Conservation (phyloP, 2,113 vertebrate species). For the Todiramphus saurophagus region DNA sequence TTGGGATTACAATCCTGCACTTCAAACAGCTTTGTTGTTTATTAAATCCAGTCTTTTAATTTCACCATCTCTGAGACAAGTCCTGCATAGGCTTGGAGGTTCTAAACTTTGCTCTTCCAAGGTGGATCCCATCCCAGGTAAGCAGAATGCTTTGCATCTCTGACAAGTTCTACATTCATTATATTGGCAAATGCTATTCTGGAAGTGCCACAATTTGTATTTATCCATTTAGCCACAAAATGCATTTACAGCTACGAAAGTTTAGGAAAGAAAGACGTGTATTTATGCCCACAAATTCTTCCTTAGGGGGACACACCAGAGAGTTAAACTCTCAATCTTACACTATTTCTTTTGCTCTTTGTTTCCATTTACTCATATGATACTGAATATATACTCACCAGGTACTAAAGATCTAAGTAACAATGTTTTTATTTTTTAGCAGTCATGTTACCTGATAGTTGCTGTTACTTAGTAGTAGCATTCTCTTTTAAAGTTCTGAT, state of each 20-base stretch:
- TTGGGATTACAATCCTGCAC: neutral
- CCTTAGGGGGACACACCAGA: neutral
- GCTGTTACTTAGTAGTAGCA: neutral
- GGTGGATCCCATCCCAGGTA: neutral
- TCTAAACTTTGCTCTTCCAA: neutral
- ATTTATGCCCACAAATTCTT: neutral
- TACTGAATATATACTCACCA: neutral
- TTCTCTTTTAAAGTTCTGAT: neutral
- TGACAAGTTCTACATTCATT: neutral
- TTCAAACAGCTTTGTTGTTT: neutral
- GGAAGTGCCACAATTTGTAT: neutral
- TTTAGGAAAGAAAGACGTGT: neutral
- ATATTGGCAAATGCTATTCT: neutral
- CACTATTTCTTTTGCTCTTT: neutral
- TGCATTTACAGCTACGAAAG: neutral
- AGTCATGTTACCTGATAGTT: neutral
- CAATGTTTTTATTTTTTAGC: neutral
- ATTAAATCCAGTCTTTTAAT: neutral
- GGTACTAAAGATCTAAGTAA: neutral
- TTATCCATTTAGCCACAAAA: neutral
- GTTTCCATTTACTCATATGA: neutral
- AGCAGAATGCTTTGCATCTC: neutral
- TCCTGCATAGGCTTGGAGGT: neutral
- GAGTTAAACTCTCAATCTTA: neutral
- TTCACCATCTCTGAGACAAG: neutral